Base-by-base conservation (phyloP, 2,888 invertebrate species). In the Platynereis dumerilii region DNA sequence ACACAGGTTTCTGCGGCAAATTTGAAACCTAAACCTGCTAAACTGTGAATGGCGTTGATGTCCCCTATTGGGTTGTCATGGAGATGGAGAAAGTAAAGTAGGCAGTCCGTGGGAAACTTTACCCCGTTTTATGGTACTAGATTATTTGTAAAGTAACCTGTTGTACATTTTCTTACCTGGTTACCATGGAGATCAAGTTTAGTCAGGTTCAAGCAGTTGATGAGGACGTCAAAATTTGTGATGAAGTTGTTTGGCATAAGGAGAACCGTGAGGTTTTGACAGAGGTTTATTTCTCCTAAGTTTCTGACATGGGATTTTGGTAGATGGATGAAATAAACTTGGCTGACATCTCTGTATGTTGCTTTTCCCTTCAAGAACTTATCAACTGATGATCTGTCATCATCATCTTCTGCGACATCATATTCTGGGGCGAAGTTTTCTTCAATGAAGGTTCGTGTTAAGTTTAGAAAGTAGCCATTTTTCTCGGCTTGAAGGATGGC, bases 11-110 rank as follows among this genome's bases (percentile, higher is more conserved):
- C n/a, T n/a, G n/a, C n/a, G n/a, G n/a, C n/a, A n/a, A n/a, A n/a
- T n/a, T n/a, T n/a, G n/a, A n/a, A n/a, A n/a, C n/a, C n/a, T n/a
- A n/a, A n/a, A n/a, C 73, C 75, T 1, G 78, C 74, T 29, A 84
- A 74, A 58, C 74, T 75, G 69, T 80, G 78, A 17, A 84, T 67
- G 15, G 76, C 79, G 58, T 82, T 80, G 62, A 80, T 77, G 29
- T 75, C 75, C 5, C 81, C 83, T 1, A 84, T 72, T 2, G 83
- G 82, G 69, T 84, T 84, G 72, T 84, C 83, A 72, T 84, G 84
- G 34, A 84, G 79, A 72, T 79, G 72, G 2, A 84, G 74, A 28
- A 81, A 71, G 62, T 75, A 74, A 2, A 84, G 76, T 24, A 75
- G 61, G 15, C n/a, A n/a, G n/a, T n/a, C n/a, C n/a, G n/a, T n/a